Conservation (phyloP, 2,888 invertebrate genomes). For the Troglohyphantes excavatus region DNA sequence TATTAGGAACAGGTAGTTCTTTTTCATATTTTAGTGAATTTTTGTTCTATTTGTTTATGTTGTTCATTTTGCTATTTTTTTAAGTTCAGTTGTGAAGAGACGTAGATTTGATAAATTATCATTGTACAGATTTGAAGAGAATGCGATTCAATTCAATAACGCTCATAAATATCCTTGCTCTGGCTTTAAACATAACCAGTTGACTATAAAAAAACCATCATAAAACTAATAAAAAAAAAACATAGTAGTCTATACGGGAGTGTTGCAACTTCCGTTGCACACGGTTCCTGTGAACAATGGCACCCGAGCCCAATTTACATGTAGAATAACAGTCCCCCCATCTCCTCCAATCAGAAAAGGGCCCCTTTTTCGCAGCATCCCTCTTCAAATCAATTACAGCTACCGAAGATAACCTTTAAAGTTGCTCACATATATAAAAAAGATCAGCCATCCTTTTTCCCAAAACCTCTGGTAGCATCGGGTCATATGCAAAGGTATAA, state of each 20-base stretch:
- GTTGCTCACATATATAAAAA: conserved; percentile 66
- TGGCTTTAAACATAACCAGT: no score
- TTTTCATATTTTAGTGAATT: no score
- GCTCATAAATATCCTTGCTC: no score
- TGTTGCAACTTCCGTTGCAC: conserved; percentile 59
- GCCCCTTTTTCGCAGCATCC: conserved; percentile 16
- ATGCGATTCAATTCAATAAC: no score
- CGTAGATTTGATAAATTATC: no score
- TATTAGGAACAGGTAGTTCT: no score
- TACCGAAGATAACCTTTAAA: conserved; percentile 53
- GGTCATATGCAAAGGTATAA: conserved; percentile 69
- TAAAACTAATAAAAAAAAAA: not conserved
- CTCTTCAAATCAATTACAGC: conserved; percentile 74
- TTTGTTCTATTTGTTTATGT: no score
- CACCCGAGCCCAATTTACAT: conserved; percentile 74
- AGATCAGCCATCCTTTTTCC: conserved; percentile 47
- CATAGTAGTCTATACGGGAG: conserved; percentile 14
- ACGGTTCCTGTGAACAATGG: conserved; percentile 63
- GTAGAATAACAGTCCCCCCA: conserved; percentile 58
- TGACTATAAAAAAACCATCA: no score
- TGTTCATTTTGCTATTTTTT: no score
- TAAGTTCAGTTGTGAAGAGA: no score
- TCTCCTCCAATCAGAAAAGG: conserved; percentile 48
- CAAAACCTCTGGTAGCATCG: conserved; percentile 44
- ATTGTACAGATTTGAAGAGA: no score